These are phyloP conservation scores for Onchidella celtica DNA, from an alignment of 2,888 invertebrate genomes.

Conservation along the genomic window DNA sequence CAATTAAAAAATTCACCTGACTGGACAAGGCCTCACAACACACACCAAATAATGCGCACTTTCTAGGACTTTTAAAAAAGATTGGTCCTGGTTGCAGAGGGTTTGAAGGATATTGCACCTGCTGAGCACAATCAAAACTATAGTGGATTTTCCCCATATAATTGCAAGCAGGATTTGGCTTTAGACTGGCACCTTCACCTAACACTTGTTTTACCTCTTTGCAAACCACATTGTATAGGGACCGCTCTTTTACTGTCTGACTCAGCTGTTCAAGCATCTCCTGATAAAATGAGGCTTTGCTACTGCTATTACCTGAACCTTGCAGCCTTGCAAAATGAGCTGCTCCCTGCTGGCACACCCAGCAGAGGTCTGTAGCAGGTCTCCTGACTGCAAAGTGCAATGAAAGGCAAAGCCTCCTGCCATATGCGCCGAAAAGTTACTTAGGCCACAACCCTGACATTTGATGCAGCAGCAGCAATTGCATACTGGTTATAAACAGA, in stretches of 20 bases:
- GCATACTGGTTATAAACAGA: conserved; percentile 17
- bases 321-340: conserved; percentile 19
- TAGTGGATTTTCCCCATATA: conserved; percentile 48
- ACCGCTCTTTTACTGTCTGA: conserved; percentile 10
- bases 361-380: conserved; percentile 53
- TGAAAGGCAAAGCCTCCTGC: conserved; percentile 25
- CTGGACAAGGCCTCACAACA: conserved; percentile 48
- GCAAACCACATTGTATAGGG: neutral
- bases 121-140: conserved; percentile 61
- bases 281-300: neutral
- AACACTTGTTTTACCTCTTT: neutral
- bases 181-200: neutral
- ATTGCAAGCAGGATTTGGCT: neutral
- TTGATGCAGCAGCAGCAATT: neutral
- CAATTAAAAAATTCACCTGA: conserved; percentile 9
- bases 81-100: conserved; percentile 63
- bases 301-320: conserved; percentile 12
- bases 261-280: conserved; percentile 11
- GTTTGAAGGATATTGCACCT: conserved; percentile 58
- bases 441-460: neutral
- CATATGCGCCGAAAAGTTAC: conserved; percentile 22
- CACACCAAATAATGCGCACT: conserved; percentile 61
- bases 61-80: conserved; percentile 59
- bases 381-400: conserved; percentile 48
- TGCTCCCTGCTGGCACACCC: conserved; percentile 51